These are phyloP conservation scores for Pelusios castaneus DNA, from an alignment of 2,113 vertebrate species.

Conservation along the genomic window DNA sequence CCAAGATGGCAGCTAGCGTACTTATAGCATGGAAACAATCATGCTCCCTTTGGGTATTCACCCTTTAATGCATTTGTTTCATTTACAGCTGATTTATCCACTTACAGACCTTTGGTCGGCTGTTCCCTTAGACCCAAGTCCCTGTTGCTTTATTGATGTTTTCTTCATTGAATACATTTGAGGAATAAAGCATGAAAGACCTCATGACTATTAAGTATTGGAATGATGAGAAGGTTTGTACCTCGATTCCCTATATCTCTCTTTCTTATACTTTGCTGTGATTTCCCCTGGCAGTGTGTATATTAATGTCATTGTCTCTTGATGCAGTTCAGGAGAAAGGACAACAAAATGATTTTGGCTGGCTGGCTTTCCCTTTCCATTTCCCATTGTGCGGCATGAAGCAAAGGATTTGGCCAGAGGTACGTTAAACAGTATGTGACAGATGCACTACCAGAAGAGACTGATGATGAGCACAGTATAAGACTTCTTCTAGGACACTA, in stretches of 20 bases:
- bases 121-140: not conserved
- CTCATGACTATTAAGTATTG: not conserved
- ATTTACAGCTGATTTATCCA: conserved; percentile 21
- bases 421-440: not conserved
- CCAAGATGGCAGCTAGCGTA: not conserved
- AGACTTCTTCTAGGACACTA: not conserved
- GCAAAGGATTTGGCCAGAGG: not conserved
- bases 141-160: not conserved
- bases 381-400: not conserved
- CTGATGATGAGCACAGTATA: not conserved
- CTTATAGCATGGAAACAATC: not conserved
- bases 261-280: not conserved
- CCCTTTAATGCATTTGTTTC: not conserved
- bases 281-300: not conserved
- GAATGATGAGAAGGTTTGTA: not conserved
- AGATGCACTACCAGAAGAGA: not conserved
- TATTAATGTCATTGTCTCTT: not conserved
- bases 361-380: not conserved
- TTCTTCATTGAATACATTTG: not conserved
- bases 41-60: rapidly evolving
- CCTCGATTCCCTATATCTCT: not conserved
- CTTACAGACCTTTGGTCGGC: not conserved
- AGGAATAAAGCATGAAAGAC: not conserved
- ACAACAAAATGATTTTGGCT: not conserved
- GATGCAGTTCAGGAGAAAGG: not conserved